Conservation (phyloP, 1,140 invertebrate genomes). For the Ceratosolen solmsi region DNA sequence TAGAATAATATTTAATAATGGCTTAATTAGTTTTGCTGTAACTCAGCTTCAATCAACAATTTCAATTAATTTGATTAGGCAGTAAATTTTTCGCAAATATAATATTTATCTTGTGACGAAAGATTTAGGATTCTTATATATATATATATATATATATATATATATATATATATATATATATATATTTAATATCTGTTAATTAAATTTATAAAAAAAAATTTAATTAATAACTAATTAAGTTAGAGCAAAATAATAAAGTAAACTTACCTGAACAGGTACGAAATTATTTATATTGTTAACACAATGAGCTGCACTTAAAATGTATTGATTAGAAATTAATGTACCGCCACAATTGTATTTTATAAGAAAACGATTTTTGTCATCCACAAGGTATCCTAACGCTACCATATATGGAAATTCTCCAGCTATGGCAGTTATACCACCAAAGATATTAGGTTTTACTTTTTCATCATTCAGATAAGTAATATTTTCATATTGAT, state of each 20-base stretch:
- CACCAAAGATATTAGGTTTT: constrained; percentile 59
- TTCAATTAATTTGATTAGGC: no score
- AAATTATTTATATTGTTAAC: constrained; percentile 70
- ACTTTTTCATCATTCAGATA: constrained; percentile 35
- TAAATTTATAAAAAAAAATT: no score
- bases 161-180: no score
- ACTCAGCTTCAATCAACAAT: no score
- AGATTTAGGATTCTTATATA: no score
- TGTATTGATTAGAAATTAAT: constrained; percentile 81
- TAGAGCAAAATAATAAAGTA: neutral
- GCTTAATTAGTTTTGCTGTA: no score
- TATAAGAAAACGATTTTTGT: constrained; percentile 47
- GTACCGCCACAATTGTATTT: constrained; percentile 86
- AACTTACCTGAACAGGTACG: constrained; percentile 61
- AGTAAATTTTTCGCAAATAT: no score
- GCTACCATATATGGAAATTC: constrained; percentile 68
- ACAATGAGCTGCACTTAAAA: constrained; percentile 90
- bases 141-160: no score
- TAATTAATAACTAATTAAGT: no score
- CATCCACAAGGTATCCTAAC: constrained; percentile 60
- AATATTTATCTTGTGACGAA: no score
- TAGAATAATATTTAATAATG: no score
- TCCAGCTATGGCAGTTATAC: constrained; percentile 49
- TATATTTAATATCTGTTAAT: no score
- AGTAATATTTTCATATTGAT: constrained; percentile 60